These are phyloP conservation scores for Microctenopoma lineatum DNA, from an alignment of 2,797 vertebrate genomes.

Conservation along the genomic window DNA sequence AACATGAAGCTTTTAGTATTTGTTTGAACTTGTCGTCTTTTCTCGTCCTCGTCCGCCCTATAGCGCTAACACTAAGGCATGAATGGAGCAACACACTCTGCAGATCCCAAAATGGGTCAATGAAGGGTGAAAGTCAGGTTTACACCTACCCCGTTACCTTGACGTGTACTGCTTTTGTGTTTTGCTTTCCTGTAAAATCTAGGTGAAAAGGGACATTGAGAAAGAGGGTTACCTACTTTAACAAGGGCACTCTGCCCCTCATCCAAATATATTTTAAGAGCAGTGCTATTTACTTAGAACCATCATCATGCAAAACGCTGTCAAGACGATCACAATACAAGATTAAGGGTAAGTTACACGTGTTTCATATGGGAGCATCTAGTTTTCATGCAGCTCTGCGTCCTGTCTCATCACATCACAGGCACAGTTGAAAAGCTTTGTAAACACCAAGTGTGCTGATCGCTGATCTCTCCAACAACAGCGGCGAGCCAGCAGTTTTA, in stretches of 20 bases:
- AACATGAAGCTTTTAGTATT: not conserved
- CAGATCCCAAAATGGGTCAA: not conserved
- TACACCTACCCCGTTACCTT: not conserved
- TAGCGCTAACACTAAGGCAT: not conserved
- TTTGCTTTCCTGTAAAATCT: constrained; percentile 18
- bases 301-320: constrained; percentile 11
- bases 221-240: constrained; percentile 58
- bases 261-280: constrained; percentile 53
- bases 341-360: not conserved
- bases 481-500: constrained; percentile 75
- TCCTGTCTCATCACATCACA: constrained; percentile 19
- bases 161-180: constrained; percentile 1
- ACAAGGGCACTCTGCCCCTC: constrained; percentile 58
- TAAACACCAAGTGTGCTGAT: constrained; percentile 64
- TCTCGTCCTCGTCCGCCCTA: too few species aligned
- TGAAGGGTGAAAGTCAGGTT: not conserved
- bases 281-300: constrained; percentile 21
- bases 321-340: not conserved
- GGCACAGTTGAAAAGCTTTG: constrained; percentile 62
- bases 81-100: not conserved
- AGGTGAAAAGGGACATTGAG: constrained; percentile 35
- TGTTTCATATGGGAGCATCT: not conserved
- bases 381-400: constrained; percentile 19
- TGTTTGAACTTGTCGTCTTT: not conserved
- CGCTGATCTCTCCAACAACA: constrained; percentile 53